Evolutionary conservation across 2,113 vertebrate genomes (phyloP).

Genomic region (Mohoua ochrocephala): DNA sequence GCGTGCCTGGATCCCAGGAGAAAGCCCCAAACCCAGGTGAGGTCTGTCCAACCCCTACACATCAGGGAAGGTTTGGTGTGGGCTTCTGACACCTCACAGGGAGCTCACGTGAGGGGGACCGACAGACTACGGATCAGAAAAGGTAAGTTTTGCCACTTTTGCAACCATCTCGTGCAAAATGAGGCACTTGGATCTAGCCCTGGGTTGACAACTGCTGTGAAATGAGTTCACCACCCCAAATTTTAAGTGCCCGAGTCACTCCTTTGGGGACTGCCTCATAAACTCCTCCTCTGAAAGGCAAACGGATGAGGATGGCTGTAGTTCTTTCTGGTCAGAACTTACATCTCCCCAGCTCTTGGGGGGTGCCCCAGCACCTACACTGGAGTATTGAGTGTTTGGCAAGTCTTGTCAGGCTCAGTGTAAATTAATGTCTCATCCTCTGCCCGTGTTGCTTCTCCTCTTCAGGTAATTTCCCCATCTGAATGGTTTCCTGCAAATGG

Average conservation of each 20-base stretch:
- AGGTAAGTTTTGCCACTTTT: neutral
- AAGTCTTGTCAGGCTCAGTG: neutral
- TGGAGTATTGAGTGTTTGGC: neutral
- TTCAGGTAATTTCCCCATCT: neutral
- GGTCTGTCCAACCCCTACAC: neutral
- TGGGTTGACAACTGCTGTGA: neutral
- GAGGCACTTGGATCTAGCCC: neutral
- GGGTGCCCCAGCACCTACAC: neutral
- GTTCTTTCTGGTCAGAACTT: neutral
- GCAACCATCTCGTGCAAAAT: neutral
- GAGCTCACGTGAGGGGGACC: rapidly evolving
- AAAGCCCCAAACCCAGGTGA: neutral
- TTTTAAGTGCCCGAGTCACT: neutral
- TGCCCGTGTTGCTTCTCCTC: neutral
- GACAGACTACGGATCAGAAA: neutral
- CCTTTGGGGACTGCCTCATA: neutral
- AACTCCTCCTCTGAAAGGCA: neutral
- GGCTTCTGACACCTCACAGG: neutral
- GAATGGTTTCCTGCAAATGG: neutral
- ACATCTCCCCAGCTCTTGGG: neutral
- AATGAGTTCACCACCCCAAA: neutral
- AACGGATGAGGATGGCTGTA: neutral
- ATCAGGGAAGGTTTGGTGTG: neutral
- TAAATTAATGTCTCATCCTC: neutral
- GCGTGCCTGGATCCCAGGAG: neutral